phyloP scores from a whole-genome alignment of 1,140 invertebrate genomes.

The Campoletis sonorensis region DNA sequence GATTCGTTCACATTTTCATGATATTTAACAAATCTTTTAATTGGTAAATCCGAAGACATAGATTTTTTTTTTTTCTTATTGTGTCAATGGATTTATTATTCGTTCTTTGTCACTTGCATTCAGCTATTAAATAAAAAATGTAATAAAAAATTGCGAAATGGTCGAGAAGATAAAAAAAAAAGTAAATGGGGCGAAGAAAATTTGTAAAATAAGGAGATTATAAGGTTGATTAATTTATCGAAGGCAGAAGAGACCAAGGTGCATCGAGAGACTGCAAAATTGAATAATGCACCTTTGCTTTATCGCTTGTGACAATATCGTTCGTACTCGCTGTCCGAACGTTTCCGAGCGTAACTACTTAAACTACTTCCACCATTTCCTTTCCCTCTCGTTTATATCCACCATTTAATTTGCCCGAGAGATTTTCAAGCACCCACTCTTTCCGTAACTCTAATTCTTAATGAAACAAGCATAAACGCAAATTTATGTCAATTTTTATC shows the following conservation, averaged over 20 bases:
- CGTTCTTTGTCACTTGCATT: neutral
- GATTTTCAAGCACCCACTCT: neutral
- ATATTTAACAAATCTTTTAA: no score
- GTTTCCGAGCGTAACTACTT: neutral
- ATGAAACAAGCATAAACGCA: neutral
- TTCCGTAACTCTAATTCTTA: conserved; percentile 10
- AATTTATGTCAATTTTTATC: neutral
- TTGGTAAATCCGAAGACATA: no score
- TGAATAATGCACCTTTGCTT: neutral
- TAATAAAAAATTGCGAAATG: neutral
- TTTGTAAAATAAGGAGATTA: neutral
- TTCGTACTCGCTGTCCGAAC: neutral
- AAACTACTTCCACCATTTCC: neutral
- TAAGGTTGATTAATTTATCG: neutral
- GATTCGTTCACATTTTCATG: no score
- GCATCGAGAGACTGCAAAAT: neutral
- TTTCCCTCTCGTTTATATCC: neutral
- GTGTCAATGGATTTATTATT: neutral
- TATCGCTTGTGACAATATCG: conserved; percentile 12
- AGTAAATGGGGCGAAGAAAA: neutral
- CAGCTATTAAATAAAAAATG: neutral
- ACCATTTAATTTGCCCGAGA: conserved; percentile 6
- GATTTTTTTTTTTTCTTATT: no score
- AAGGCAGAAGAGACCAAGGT: neutral
- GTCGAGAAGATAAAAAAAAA: neutral